A percentile compares a stretch with the other conserved stretches of the same genome.
Conservation (phyloP, 2,888 invertebrate genomes). For the Selenia dentaria region DNA sequence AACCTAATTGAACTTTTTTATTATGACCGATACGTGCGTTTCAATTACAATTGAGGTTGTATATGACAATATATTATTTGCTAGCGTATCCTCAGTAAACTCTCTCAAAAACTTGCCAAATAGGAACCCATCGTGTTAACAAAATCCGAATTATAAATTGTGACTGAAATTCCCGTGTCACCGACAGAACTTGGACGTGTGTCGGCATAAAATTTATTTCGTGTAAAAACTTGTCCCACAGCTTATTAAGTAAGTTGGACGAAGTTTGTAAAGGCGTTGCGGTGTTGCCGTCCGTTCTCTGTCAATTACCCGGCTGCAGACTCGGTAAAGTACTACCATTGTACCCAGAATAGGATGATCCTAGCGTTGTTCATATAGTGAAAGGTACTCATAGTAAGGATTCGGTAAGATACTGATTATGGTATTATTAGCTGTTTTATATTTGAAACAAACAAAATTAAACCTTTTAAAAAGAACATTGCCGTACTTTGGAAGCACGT, state of each 20-base stretch:
- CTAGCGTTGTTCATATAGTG: no score
- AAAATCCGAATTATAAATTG: conserved; percentile 22
- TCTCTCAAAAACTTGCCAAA: conserved; percentile 11
- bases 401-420: no score
- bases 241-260: conserved; percentile 36
- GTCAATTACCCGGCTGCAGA: conserved; percentile 33
- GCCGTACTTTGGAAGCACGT: no score
- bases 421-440: no score
- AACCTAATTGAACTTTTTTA: no score
- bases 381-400: no score
- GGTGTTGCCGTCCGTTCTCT: conserved; percentile 31
- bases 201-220: conserved; percentile 31
- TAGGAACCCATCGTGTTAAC: conserved; percentile 11
- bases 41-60: no score
- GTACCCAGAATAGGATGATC: no score
- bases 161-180: conserved; percentile 11
- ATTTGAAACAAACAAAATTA: no score
- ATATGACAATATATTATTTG: not conserved
- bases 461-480: no score
- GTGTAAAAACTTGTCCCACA: conserved; percentile 26
- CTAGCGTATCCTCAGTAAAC: not conserved
- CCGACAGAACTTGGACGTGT: conserved; percentile 19
- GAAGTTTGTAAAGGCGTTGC: conserved; percentile 32
- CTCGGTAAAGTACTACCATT: conserved; percentile 3
- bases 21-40: no score